Evolutionary conservation across 2,888 invertebrate genomes (phyloP), one percentile per base, ranked within the genome.

Genomic region (Mimachlamys varia): DNA sequence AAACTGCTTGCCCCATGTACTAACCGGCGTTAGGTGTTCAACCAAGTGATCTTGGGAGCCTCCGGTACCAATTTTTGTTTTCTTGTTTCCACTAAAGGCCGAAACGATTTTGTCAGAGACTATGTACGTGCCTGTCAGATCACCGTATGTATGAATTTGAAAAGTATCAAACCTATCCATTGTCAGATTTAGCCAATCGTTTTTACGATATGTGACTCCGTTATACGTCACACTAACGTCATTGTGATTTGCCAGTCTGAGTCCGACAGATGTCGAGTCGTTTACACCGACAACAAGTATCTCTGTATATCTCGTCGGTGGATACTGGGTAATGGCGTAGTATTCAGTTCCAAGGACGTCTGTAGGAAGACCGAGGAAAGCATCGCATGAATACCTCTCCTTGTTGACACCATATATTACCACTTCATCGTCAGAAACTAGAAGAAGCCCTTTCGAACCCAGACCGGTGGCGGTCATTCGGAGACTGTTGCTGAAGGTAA

Each of bases 1-100:
- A 92, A 95, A 96, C n/a, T 90, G 88, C 50, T 92, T 94, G 13
- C 95, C 95, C 96, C 96, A 96, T 4, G 94, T 94, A 58, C 93
- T 91, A 0, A 95, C 92, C 0, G 95, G 95, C 17, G 94, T 91
- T 89, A 95, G 53, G 90, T 95, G 94, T 88, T 95, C 95, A 15
- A 95, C 94, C 87, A 95, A 90, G 90, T 95, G 95, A 91, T 96
- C 96, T 0, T 91, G 89, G 87, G 91, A 92, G 4, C 87, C 90
- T 3, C 92, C 93, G 5, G 90, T 91, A 15, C 88, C 89, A 15
- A 90, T 93, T 37, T 93, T 92, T 0, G 94, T 93, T 89, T 94
- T 93, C 87, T 91, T 91, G 88, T 95, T 94, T n/a, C 96, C 96
- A n/a, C 94, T 93, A 50, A 95, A 93, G 22, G 95, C 94, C 0